Evolutionary conservation across 2,888 invertebrate genomes (phyloP).

Genomic region (Hirtodrosophila cameraria): DNA sequence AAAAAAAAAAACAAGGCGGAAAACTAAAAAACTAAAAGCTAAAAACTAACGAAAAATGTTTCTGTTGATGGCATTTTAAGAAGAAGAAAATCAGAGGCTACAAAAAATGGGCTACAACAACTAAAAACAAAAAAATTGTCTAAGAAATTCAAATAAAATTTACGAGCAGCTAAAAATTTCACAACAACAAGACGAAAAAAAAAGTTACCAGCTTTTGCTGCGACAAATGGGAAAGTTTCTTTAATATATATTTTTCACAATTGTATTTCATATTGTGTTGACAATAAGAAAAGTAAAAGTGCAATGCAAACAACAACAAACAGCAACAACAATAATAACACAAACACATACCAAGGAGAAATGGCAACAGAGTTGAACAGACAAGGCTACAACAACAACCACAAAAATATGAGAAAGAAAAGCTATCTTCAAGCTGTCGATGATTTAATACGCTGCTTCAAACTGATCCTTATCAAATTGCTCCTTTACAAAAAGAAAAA

Average conservation of each 20-base stretch:
- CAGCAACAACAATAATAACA: slow-evolving; percentile 7
- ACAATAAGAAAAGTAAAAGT: slow-evolving; percentile 62
- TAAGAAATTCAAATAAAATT: slow-evolving; percentile 69
- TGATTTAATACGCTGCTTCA: too few relatives aligned
- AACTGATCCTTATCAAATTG: too few relatives aligned
- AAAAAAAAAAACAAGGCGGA: slow-evolving; percentile 28
- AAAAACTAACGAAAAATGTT: slow-evolving; percentile 9
- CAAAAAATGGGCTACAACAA: slow-evolving; percentile 26
- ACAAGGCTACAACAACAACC: background rate
- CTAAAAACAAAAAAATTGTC: slow-evolving; percentile 35
- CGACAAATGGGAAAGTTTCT: slow-evolving; percentile 60
- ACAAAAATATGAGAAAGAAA: too few relatives aligned
- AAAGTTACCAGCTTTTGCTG: slow-evolving; percentile 18
- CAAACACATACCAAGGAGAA: slow-evolving; percentile 6
- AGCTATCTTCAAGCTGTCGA: too few relatives aligned
- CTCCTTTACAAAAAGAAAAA: too few relatives aligned
- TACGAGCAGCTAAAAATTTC: slow-evolving; percentile 54
- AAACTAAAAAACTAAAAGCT: slow-evolving; percentile 1
- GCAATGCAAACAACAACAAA: slow-evolving; percentile 33
- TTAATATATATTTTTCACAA: slow-evolving; percentile 28
- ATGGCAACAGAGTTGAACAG: slow-evolving; percentile 30
- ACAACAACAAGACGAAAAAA: slow-evolving; percentile 32
- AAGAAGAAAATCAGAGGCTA: background rate
- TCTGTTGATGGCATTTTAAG: background rate
- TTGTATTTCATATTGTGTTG: slow-evolving; percentile 56